Percentiles rank a stretch among this genome's conserved stretches.
Evolutionary conservation across 2,888 invertebrate genomes (phyloP).

Genomic region (Sphecodes monilicornis): DNA sequence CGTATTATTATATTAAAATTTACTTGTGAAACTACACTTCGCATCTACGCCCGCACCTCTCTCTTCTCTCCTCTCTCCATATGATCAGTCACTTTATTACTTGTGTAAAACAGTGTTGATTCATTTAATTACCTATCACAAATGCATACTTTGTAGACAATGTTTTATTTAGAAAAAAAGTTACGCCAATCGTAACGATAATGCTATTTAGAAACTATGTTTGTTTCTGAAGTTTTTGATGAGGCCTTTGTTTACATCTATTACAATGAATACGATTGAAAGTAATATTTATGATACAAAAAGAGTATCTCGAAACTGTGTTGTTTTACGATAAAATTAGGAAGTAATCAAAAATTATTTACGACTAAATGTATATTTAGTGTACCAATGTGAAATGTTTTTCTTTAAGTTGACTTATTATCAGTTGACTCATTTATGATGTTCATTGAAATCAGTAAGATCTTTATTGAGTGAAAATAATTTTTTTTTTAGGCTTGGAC

Average conservation of each 20-base stretch:
- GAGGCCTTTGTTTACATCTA: conserved; percentile 9
- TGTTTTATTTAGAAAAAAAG: conserved; percentile 6
- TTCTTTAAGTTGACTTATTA: not conserved
- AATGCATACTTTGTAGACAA: conserved; percentile 34
- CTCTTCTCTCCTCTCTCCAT: not conserved
- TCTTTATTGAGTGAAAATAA: not conserved
- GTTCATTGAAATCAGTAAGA: not conserved
- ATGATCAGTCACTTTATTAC: conserved; percentile 44
- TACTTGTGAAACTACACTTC: conserved; percentile 38
- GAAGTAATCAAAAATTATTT: not conserved
- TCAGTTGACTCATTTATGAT: no score
- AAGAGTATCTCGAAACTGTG: not conserved
- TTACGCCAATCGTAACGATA: not conserved
- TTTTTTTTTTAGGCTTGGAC: conserved; percentile 88
- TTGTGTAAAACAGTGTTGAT: conserved; percentile 50
- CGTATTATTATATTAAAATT: conserved; percentile 34
- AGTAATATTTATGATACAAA: not conserved
- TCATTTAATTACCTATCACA: conserved; percentile 37
- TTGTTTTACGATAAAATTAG: not conserved
- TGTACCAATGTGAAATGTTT: not conserved
- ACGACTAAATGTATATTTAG: not conserved
- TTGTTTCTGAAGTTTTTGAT: not conserved
- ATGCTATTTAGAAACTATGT: not conserved
- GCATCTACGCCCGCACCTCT: conserved; percentile 15
- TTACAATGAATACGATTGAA: not conserved